Evolutionary conservation across 2,888 invertebrate genomes (phyloP).

Genomic region (Aphrophora alni): DNA sequence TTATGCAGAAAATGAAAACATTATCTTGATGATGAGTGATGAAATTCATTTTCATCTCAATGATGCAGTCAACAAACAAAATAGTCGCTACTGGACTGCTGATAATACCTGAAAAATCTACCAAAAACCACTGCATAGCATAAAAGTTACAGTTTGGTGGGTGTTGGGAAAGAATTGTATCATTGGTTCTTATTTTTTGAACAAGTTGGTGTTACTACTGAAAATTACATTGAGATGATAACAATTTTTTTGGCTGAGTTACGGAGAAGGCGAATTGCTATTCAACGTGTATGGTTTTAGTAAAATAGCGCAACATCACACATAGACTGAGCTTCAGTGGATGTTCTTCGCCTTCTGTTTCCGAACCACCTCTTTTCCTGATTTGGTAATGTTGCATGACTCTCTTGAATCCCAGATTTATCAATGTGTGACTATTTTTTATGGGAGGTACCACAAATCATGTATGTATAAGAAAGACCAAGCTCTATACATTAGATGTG

Average conservation of each 20-base stretch:
- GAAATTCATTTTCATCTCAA: neutral
- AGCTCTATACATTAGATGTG: neutral
- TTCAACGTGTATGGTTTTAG: neutral
- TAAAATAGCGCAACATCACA: neutral
- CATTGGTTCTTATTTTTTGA: constrained; percentile 3
- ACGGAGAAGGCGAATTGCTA: neutral
- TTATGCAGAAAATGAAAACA: neutral
- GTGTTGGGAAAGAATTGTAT: neutral
- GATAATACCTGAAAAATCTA: no score
- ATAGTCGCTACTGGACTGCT: no score
- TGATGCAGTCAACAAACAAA: neutral
- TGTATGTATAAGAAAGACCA: neutral
- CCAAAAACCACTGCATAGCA: neutral
- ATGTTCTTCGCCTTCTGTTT: neutral
- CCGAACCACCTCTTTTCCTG: neutral
- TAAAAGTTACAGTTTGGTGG: neutral
- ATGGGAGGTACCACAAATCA: neutral
- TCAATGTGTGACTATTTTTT: neutral
- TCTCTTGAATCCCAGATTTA: neutral
- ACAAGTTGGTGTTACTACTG: neutral
- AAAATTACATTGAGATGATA: neutral
- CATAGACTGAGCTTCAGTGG: neutral
- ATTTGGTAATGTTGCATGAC: neutral
- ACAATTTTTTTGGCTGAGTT: no score
- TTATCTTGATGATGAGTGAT: neutral